Base-by-base conservation (phyloP, 2,888 invertebrate genomes). In the Adela reaumurella region DNA sequence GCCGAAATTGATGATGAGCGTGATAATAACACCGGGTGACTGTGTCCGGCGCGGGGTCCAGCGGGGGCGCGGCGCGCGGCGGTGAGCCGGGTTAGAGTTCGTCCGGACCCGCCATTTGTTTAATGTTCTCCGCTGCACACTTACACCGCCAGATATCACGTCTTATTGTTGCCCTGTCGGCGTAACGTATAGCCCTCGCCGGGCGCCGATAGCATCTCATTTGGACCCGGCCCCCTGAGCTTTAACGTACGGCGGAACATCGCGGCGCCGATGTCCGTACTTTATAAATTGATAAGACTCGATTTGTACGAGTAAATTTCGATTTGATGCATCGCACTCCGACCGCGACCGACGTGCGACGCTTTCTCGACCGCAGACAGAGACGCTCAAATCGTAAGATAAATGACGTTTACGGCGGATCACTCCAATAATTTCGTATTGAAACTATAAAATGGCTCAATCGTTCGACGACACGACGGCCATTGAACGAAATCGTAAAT, bases 321-420 rank as follows among this genome's bases (percentile, higher is more conserved):
- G 8, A 14, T 35, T 14, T 35, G 35, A 35, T 35, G n/a, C 14
- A 35, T 35, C 35, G n/a, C 35, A 14, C 35, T 8, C 11, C n/a
- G 35, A 14, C 35, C 11, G 8, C 35, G 35, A 14, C 35, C 24
- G 24, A 35, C 35, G 35, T 8, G 5, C 24, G 14, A 35, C 35
- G 14, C 77, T 77, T 77, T 78, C 77, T 67, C 74, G 65, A 70
- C 72, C 70, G 62, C 68, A 68, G 69, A 74, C 76, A 77, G 73
- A 70, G 66, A 70, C 64, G 62, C 65, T 72, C 70, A 72, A 77
- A 74, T 77, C 72, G 70, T 69, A 68, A 67, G 68, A 65, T 64
- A 66, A 72, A 72, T 70, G 53, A 68, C 70, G 72, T 74, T 76
- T 76, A 74, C 67, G 67, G 65, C 68, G 59, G 59, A 59, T 60